phyloP scores from a whole-genome alignment of 2,113 vertebrate genomes.

The Centrocercus urophasianus region DNA sequence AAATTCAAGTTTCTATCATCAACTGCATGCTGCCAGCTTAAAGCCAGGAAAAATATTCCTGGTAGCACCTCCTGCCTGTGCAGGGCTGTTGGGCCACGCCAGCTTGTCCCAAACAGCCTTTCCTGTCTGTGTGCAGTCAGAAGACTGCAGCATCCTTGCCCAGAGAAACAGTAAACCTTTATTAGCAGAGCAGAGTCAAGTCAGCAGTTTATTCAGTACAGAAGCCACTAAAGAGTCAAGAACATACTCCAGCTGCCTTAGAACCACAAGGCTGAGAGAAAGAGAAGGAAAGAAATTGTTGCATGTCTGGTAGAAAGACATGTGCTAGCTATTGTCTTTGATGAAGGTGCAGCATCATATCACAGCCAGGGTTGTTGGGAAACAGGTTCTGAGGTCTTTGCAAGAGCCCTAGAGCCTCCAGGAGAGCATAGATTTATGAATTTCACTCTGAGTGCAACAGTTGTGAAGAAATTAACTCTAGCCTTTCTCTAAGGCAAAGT shows the following conservation, averaged over 20 bases:
- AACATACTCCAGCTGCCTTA: background rate
- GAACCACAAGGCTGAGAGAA: background rate
- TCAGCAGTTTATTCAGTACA: background rate
- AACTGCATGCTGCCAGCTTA: background rate
- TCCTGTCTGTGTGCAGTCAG: background rate
- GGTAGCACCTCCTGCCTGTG: background rate
- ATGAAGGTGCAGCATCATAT: background rate
- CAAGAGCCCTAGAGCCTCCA: background rate
- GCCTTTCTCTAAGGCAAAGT: background rate
- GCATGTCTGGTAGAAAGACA: background rate
- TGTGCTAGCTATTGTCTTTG: background rate
- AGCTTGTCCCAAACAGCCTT: background rate
- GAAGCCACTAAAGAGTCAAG: background rate
- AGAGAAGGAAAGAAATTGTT: background rate
- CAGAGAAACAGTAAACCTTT: background rate
- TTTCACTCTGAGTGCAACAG: background rate
- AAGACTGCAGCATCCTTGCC: background rate
- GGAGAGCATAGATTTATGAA: background rate
- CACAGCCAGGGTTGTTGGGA: background rate
- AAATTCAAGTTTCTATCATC: constrained; percentile 25
- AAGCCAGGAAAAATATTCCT: background rate
- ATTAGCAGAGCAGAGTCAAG: background rate
- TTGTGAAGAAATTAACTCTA: background rate
- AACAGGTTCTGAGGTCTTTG: background rate
- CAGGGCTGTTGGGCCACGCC: background rate